Base-by-base conservation (phyloP, 2,113 vertebrate species). In the Columbina picui region DNA sequence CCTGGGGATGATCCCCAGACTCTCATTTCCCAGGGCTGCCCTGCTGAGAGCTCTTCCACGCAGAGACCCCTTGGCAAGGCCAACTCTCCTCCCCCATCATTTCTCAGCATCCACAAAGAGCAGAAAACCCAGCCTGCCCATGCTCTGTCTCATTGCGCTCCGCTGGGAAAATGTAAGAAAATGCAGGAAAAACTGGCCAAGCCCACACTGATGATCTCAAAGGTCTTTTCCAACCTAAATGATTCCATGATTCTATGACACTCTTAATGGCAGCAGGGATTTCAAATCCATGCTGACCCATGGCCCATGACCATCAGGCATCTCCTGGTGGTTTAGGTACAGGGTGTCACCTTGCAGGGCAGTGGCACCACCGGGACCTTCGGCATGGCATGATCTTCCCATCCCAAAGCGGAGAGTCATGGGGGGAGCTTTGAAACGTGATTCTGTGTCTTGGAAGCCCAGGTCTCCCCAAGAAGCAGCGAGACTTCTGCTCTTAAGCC, bases 321-420 rank as follows among this genome's bases (percentile, higher is more conserved):
- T 2, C 50, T 7, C 8, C 30, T 22, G 2, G 0, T 0, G 47
- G 13, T 3, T 8, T 5, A 55, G n/a, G 3, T 19, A 13, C 1
- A 29, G 13, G 38, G 32, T 38, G 50, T 36, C 47, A 70, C 26
- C 56, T 10, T 10, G 63, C 68, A 34, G 38, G 60, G 23, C 16
- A 71, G 47, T 0, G 4, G 75, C n/a, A 71, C 23, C 29, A 3
- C 6, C 0, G 41, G 52, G 29, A 67, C 32, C 26, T 32, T 29
- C 5, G 38, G 22, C 50, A 14, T 0, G n/a, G 12, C 10, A 45
- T 9, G 29, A 79, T 16, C 63, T n/a, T 45, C 39, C 61, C 68
- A 32, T 6, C 9, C 43, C 49, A 5, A 6, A 2, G 7, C 0
- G 0, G 30, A 52, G 2, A 76, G 13, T 25, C n/a, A 53, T 0